A percentile compares a stretch with the other conserved stretches of the same genome.
These are phyloP conservation scores for Cygnus buccinator DNA, from an alignment of 2,113 vertebrate genomes.

Conservation along the genomic window DNA sequence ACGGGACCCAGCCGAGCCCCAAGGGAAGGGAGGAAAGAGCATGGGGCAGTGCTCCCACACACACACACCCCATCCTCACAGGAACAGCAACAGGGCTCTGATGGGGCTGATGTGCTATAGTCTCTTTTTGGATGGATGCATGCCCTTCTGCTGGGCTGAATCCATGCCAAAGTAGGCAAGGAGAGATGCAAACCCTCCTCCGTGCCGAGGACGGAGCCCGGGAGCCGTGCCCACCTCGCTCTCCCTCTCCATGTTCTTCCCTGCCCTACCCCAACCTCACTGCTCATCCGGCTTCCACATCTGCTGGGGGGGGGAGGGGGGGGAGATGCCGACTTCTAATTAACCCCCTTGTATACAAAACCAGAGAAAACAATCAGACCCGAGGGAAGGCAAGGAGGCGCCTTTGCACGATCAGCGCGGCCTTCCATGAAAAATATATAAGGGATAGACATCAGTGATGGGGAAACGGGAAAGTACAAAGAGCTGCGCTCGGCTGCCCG, in stretches of 20 bases:
- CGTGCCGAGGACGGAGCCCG: rapidly evolving
- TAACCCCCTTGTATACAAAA: not conserved
- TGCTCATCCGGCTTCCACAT: not conserved
- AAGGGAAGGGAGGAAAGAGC: conserved; percentile 29
- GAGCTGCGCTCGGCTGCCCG: rapidly evolving
- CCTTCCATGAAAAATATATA: not conserved
- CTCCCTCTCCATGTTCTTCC: not conserved
- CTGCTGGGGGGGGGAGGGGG: not conserved
- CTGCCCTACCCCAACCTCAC: not conserved
- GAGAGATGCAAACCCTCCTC: not conserved
- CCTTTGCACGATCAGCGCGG: not conserved
- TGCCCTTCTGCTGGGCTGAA: not conserved
- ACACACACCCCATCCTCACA: not conserved
- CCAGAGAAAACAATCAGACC: not conserved
- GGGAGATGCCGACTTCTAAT: not conserved
- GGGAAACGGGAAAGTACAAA: not conserved
- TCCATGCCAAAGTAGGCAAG: rapidly evolving
- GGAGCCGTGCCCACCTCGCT: rapidly evolving
- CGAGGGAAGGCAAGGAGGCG: not conserved
- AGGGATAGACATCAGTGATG: not conserved
- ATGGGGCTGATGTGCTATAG: not conserved
- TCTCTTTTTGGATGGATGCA: not conserved
- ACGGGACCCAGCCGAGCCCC: conserved; percentile 1
- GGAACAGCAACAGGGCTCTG: not conserved
- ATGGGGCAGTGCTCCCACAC: not conserved